phyloP scores from a whole-genome alignment of 2,113 vertebrate genomes.

The Poeciliopsis retropinna region DNA sequence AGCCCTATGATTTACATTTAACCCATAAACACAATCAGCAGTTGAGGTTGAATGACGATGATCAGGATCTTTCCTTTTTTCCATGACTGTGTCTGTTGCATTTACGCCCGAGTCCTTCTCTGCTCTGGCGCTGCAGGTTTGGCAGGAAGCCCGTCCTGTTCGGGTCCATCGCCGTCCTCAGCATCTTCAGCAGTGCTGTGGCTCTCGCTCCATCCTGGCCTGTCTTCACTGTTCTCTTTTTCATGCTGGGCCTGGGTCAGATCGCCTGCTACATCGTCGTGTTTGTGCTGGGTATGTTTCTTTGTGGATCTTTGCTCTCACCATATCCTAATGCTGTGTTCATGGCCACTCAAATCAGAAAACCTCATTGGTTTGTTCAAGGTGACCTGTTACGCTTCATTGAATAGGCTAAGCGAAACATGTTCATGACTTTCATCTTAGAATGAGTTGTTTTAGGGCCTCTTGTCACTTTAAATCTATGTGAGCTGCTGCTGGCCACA shows the following conservation, averaged over 20 bases:
- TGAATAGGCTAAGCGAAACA: too few species aligned
- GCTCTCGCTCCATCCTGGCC: slow-evolving; percentile 50
- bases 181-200: slow-evolving; percentile 32
- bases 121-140: slow-evolving; percentile 36
- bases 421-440: too few species aligned
- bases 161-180: not conserved
- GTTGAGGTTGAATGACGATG: too few species aligned
- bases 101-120: not conserved
- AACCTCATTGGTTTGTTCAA: not conserved
- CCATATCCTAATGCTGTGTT: not conserved
- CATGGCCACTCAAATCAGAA: not conserved
- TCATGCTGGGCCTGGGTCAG: slow-evolving; percentile 52
- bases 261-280: slow-evolving; percentile 28
- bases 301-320: not conserved
- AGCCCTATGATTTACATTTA: too few species aligned
- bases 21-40: too few species aligned
- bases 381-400: too few species aligned
- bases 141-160: slow-evolving; percentile 64
- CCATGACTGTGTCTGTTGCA: not conserved
- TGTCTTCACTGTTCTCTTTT: slow-evolving; percentile 43
- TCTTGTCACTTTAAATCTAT: too few species aligned
- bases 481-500: too few species aligned
- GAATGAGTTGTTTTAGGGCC: too few species aligned
- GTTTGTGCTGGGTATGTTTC: slow-evolving; percentile 57
- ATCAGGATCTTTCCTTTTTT: too few species aligned